Evolutionary conservation across 2,113 vertebrate species (phyloP), one percentile per base, ranked within the genome.

Genomic region (Corynorhinus townsendii): DNA sequence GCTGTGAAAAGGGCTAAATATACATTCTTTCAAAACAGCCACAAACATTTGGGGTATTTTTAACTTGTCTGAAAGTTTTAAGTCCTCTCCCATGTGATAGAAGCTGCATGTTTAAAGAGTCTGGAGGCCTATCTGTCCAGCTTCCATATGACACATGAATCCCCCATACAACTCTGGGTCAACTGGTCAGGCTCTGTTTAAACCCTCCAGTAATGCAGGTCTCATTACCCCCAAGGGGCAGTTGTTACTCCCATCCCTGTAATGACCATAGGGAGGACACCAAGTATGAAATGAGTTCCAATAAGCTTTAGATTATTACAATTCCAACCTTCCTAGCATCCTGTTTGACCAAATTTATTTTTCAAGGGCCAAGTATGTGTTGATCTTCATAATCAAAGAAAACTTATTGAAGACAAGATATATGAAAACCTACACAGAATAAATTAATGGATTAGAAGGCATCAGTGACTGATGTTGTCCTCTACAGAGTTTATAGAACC

Each of bases 51-150:
- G 75, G 80, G 52, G 56, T 68, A 90, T 89, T 90, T 86, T 81
- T 62, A 96, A 93, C 81, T 66, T 91, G 40, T 75, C 73, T 83
- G 47, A 26, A 92, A 92, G 82, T 95, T 95, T 82, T 38, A 91
- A 71, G 73, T 45, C 19, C 68, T 73, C 38, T 62, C 38, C 35
- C 30, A 92, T 16, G 22, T 86, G 54, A 35, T 30, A 80, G 72
- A 80, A 72, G 62, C 79, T 89, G 73, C 84, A 56, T 1, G 0
- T 52, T 72, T 89, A 77, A 86, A 93, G 77, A 11, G 20, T 16
- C 59, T 15, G 3, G 15, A 71, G 15, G 9, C 28, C 54, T 49
- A 16, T 68, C 71, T 59, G 24, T 59, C 73, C 66, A 86, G 35
- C 38, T 88, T 71, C 49, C 73, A 40, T 35, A 68, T 40, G 43